Evolutionary conservation across 2,797 vertebrate species (phyloP), one percentile per base, ranked within the genome.

Genomic region (Cyprinella venusta): DNA sequence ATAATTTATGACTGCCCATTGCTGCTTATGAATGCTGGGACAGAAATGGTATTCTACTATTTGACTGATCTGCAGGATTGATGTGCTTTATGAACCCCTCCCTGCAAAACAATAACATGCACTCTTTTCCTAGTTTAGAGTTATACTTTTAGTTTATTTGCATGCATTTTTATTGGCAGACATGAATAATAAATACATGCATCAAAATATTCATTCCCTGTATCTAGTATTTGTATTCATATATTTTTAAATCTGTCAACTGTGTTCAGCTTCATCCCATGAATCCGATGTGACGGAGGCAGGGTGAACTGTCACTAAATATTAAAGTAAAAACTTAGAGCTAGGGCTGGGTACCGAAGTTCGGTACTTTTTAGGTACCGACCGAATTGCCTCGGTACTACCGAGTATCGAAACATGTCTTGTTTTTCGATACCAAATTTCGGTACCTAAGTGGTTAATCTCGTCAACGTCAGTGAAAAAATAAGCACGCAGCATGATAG

Each of bases 251-350:
- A 81, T 8, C 5, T 42, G 79, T 75, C 45, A 71, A 6, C 50
- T 76, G 61, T 42, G 33, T 69, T 64, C 59, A 76, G n/a, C 45
- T 50, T 69, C 68, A 38, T 79, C 45, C 24, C 45, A 67, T 78
- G 65, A 85, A 81, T 81, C 74, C 38, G 24, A 19, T 36, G 24
- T 70, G 36, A 61, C 36, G 10, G 54, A 65, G 36, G 54, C 56
- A 71, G 65, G n/a, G n/a, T 65, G 24, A 18, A 21, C 74, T 85
- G 74, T 78, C 74, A 48, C 67, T 80, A 81, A 81, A 72, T 64
- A 78, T 85, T 77, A 83, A 83, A 63, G 24, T 26, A 56, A 83
- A 8, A 40, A 77, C 24, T 40, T 10, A 38, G 21, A 78, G 84
- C 65, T n/a, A n/a, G n/a, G n/a, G n/a, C n/a, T n/a, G n/a, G n/a